Evolutionary conservation across 2,113 vertebrate species (phyloP), one percentile per base, ranked within the genome.

Genomic region (Calidris pugnax): DNA sequence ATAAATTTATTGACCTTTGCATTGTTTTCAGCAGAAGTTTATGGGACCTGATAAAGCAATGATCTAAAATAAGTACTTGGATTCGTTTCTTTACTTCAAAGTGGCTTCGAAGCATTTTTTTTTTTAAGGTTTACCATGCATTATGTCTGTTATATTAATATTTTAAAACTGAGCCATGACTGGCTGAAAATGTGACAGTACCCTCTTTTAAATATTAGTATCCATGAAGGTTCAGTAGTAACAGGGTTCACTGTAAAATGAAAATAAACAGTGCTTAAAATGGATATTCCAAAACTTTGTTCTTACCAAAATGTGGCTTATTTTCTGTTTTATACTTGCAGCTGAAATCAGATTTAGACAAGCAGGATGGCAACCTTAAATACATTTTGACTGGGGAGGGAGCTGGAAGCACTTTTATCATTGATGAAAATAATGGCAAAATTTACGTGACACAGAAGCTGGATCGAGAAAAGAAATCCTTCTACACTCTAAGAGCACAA

Each of bases 401-500:
- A 69, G 99, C 98, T 48, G 98, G 98, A 64, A 98, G 94, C 30
- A 85, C 98, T 91, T 99, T 99, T 94, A 27, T 37, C 59, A 99
- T 99, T 28, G 75, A 99, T 63, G 97, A 98, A 91, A 87, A 92
- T 60, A 98, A 97, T 0, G 99, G 99, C 47, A 98, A 98, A 82
- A 98, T 99, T 83, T 96, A 97, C 6, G 97, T 98, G 4, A 95
- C 84, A 21, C 96, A 98, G 97, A 99, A 98, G 80, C 97, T 99
- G 37, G 99, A 99, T 90, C 97, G 99, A 69, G 99, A 99, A 87
- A 93, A 99, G 72, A 99, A 98, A 84, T 69, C 99, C 13, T 99
- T 98, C 96, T 99, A 99, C 72, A 95, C 96, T 16, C 97, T 99
- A 32, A 98, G 96, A 95, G 99, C 99, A 21, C 98, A 98, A 88